Base-by-base conservation (phyloP, 2,797 vertebrate genomes). In the Holocentrus rufus region DNA sequence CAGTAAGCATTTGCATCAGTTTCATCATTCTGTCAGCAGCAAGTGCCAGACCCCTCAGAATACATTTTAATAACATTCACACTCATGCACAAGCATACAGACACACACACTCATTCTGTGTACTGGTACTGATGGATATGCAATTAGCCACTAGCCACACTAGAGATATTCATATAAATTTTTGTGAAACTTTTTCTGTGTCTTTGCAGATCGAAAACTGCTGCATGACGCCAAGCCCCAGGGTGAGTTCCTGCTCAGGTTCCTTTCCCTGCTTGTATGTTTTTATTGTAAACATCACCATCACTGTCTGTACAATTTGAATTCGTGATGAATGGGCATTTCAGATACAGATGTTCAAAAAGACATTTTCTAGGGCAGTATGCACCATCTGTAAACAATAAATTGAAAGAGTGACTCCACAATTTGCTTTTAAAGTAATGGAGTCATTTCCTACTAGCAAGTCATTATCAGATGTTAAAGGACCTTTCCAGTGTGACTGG, bases 151-250 rank as follows among this genome's bases (percentile, higher is more conserved):
- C 71, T 67, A 46, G 73, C 65, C 10, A 73, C 54, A 54, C 42
- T 73, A 70, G 31, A 65, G 31, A 46, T 46, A 1, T n/a, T 61
- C 39, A 70, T 30, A 69, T 31, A 42, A 53, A 8, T 67, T 60
- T 17, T 27, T 14, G 53, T 60, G 59, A 52, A 72, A 68, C 25
- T 25, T 6, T 91, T 83, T 94, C 77, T 94, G 82, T 94, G 88
- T 94, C 88, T 93, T 84, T 95, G 92, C 95, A 97, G 97, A 98
- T 95, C 96, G 95, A 93, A 98, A 97, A 93, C 91, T 96, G 94
- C 95, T 96, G 82, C 96, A 97, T 91, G 97, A 98, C 89, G 95
- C 95, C 80, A 97, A 97, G 90, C 94, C 96, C 82, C 96, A 94
- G 93, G 98, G 97, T 99, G 96, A 97, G 96, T 97, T 74, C 52